A percentile compares a stretch with the other conserved stretches of the same genome.
phyloP scores from a whole-genome alignment of 2,888 invertebrate genomes.

The Lasius fuliginosus region DNA sequence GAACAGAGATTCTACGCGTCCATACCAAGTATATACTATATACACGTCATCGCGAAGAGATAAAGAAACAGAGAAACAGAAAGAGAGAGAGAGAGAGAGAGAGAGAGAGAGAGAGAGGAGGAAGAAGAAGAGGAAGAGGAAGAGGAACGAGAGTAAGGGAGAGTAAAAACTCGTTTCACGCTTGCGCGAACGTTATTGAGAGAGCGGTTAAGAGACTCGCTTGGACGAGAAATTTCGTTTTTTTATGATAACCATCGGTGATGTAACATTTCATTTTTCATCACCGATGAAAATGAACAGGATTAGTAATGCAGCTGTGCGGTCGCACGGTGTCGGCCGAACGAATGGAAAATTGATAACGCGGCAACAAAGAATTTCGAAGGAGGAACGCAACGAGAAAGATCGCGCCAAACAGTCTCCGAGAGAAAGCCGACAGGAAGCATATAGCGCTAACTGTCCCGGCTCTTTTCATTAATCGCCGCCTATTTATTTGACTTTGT shows the following conservation, averaged over 20 bases:
- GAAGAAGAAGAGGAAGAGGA: neutral
- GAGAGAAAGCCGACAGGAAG: neutral
- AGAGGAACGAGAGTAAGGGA: conserved; percentile 47
- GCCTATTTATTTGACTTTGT: conserved; percentile 67
- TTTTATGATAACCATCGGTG: conserved; percentile 39
- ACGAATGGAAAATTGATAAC: conserved; percentile 5
- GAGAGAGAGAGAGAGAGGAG: neutral
- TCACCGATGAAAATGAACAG: conserved; percentile 36
- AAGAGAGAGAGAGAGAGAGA: neutral
- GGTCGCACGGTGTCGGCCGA: neutral
- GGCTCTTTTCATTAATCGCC: conserved; percentile 64
- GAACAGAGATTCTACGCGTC: conserved; percentile 23
- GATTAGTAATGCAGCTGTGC: conserved; percentile 43
- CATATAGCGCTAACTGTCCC: neutral
- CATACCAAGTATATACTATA: conserved; percentile 10
- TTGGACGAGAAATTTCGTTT: conserved; percentile 39
- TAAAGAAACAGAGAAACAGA: conserved; percentile 11
- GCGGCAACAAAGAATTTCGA: neutral
- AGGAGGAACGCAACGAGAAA: neutral
- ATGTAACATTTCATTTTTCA: conserved; percentile 61
- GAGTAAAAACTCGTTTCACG: conserved; percentile 79
- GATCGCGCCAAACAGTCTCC: neutral
- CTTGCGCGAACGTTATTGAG: conserved; percentile 80
- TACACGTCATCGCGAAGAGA: conserved; percentile 45
- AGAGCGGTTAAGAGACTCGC: conserved; percentile 68